These are phyloP conservation scores for Lysiphlebus fabarum DNA, from an alignment of 1,140 invertebrate species.

Conservation along the genomic window DNA sequence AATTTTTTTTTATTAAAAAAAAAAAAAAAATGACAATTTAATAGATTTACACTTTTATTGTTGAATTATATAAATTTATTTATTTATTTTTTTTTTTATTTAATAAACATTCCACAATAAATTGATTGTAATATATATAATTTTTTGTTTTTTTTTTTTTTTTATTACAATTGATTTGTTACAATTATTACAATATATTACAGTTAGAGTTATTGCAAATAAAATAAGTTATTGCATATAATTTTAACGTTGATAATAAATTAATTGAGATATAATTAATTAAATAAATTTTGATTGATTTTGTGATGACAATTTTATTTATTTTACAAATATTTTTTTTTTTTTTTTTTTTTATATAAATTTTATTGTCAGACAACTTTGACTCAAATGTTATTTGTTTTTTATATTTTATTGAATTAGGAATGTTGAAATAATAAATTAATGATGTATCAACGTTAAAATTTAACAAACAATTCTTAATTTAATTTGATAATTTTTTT, in stretches of 20 bases:
- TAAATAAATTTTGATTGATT: neutral
- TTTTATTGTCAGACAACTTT: slow-evolving; percentile 38
- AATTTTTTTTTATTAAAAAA: too few relatives aligned
- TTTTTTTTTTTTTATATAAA: slow-evolving; percentile 15
- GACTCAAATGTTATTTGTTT: slow-evolving; percentile 29
- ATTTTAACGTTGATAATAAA: neutral
- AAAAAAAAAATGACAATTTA: too few relatives aligned
- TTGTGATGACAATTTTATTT: neutral
- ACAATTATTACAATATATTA: slow-evolving; percentile 46
- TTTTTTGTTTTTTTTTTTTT: slow-evolving; percentile 22
- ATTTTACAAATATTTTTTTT: too few relatives aligned
- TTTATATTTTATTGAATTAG: too few relatives aligned
- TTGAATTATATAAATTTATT: neutral
- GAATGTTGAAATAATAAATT: too few relatives aligned
- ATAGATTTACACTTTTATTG: too few relatives aligned
- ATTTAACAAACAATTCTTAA: slow-evolving; percentile 22
- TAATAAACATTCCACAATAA: neutral
- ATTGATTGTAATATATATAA: too few relatives aligned
- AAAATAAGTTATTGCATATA: slow-evolving; percentile 40
- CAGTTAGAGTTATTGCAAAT: slow-evolving; percentile 38
- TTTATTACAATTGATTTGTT: slow-evolving; percentile 47
- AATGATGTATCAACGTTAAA: slow-evolving; percentile 1
- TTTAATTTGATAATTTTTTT: slow-evolving; percentile 16
- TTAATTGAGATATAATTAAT: neutral
- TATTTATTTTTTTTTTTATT: slow-evolving; percentile 32